Evolutionary conservation across 2,888 invertebrate genomes (phyloP), one percentile per base, ranked within the genome.

Genomic region (Drosophila cracens): DNA sequence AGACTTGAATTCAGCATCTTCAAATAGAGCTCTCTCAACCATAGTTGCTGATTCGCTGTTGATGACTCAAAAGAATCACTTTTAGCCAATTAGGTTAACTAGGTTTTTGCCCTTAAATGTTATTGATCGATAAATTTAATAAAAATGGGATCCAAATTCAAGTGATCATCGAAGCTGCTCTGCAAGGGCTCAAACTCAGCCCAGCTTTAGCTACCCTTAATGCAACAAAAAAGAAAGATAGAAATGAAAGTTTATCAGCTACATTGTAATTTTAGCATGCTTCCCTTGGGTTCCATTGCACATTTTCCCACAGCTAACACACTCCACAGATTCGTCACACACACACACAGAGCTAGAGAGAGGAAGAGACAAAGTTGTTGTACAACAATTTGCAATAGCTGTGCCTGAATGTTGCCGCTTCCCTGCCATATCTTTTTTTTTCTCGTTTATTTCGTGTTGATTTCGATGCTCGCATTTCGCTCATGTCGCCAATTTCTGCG

Each of bases 401-500:
- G 69, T 70, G 76, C 63, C 48, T 46, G 60, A 69, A 61, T 66
- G 70, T 75, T 58, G 61, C 58, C 60, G 48, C 58, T 56, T 21
- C 53, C 46, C 4, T 38, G 38, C 38, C 38, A 29, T 21, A 60
- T 34, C 58, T 33, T 62, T 58, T 61, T 61, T 62, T 79, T 71
- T 56, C 62, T 59, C 67, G 66, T 70, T 74, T 43, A 40, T 62
- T 66, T 70, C 59, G 74, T 70, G 74, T 65, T 74, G 56, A 63
- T 79, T 79, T 79, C 64, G 66, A 48, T 72, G 52, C 73, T 76
- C 82, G 65, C 70, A 75, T 74, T 74, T 80, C 60, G 82, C 64
- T 59, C 76, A 74, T 81, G 81, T 83, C 86, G 83, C 82, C 83
- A 86, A 86, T 81, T 83, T 80, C 80, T 87, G 81, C 75, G 62